phyloP scores from a whole-genome alignment of 2,888 invertebrate genomes.

The Volucella inflata region DNA sequence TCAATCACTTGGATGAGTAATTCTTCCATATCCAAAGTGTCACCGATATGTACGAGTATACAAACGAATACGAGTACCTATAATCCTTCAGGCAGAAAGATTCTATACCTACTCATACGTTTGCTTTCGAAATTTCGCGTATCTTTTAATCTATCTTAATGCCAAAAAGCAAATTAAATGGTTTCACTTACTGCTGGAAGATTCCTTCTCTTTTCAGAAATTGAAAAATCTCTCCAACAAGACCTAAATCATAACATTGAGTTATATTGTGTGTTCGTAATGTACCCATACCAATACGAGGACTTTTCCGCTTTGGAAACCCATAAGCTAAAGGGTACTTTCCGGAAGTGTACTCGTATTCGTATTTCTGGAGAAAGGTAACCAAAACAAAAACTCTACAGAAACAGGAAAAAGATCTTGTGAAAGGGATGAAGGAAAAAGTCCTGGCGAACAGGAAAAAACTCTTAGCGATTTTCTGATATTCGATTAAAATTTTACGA shows the following conservation, averaged over 20 bases:
- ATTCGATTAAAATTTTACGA: slow-evolving; percentile 61
- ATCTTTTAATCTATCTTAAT: slow-evolving; percentile 3
- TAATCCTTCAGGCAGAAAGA: too few relatives aligned
- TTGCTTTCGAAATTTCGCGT: neutral
- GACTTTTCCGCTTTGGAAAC: too few relatives aligned
- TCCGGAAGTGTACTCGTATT: too few relatives aligned
- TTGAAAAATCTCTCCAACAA: neutral
- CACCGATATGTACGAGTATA: too few relatives aligned
- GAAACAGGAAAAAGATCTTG: too few relatives aligned
- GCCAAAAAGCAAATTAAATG: slow-evolving; percentile 10
- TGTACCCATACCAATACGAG: too few relatives aligned
- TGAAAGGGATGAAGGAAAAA: neutral
- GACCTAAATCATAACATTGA: too few relatives aligned
- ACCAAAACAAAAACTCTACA: too few relatives aligned
- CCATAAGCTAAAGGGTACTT: too few relatives aligned
- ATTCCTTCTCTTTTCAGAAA: neutral
- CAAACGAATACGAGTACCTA: too few relatives aligned
- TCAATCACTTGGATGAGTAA: slow-evolving; percentile 5
- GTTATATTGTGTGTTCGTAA: too few relatives aligned
- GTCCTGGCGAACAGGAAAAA: slow-evolving; percentile 44
- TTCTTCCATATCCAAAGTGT: neutral
- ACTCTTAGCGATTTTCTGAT: slow-evolving; percentile 49
- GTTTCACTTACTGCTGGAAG: neutral
- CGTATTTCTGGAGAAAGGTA: too few relatives aligned
- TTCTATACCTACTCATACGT: neutral